Evolutionary conservation across 2,113 vertebrate genomes (phyloP).

Genomic region (Amblyornis subalaris): DNA sequence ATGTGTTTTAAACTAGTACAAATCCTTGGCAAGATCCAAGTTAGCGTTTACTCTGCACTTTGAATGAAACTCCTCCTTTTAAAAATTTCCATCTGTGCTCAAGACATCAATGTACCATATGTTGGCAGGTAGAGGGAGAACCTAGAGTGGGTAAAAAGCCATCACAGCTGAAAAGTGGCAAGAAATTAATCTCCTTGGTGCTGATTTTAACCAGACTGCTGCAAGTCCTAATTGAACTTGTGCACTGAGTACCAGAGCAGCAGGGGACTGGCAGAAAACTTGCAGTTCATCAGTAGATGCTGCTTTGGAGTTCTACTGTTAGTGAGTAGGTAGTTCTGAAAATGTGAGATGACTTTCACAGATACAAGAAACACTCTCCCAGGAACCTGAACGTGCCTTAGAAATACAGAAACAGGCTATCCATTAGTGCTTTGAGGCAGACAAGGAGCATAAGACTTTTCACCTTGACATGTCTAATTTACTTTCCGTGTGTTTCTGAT

Average conservation of each 20-base stretch:
- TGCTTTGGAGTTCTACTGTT: neutral
- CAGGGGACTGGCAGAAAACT: neutral
- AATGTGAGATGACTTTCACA: neutral
- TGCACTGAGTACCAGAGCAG: neutral
- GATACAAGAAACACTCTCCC: neutral
- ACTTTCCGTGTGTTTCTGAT: neutral
- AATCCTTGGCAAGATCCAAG: neutral
- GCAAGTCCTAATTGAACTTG: neutral
- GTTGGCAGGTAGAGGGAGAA: neutral
- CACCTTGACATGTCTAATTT: neutral
- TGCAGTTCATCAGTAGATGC: neutral
- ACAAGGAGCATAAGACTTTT: neutral
- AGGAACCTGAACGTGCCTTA: neutral
- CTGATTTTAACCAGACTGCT: neutral
- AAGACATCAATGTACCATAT: neutral
- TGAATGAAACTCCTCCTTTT: neutral
- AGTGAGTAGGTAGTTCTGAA: neutral
- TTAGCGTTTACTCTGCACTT: neutral
- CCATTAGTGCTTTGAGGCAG: neutral
- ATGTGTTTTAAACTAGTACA: rapidly evolving
- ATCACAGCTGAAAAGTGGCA: neutral
- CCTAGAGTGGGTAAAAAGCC: neutral
- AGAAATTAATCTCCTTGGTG: neutral
- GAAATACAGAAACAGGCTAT: neutral
- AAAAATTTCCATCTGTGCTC: neutral